A percentile compares a stretch with the other conserved stretches of the same genome.
Conservation (phyloP, 2,888 invertebrate species). For the Drosophila bunnanda region DNA sequence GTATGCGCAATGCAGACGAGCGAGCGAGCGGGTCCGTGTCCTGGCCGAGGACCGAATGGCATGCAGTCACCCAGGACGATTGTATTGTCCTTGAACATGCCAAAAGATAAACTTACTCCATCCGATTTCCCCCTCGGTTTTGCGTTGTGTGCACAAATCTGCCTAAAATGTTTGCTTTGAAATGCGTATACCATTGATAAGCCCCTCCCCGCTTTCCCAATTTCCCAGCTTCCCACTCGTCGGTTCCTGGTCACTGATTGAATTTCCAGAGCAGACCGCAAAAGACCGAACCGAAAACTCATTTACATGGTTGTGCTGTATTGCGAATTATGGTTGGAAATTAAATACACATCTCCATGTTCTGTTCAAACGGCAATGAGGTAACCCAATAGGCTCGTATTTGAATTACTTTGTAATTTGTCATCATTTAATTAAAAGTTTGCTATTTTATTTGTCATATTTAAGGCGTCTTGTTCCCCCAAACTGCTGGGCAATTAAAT, state of each 20-base stretch:
- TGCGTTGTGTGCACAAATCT: conserved; percentile 62
- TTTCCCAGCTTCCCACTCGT: conserved; percentile 20
- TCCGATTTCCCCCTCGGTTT: conserved; percentile 23
- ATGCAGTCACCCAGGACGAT: conserved; percentile 37
- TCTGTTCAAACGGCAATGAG: conserved; percentile 38
- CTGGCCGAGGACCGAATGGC: conserved; percentile 7
- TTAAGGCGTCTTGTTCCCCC: conserved; percentile 3
- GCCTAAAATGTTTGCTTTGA: conserved; percentile 78
- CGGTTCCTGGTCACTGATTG: conserved; percentile 62
- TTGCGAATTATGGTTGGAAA: conserved; percentile 75
- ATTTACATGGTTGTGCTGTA: conserved; percentile 32
- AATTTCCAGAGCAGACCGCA: conserved; percentile 65
- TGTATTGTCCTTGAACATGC: conserved; percentile 68
- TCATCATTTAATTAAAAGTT: conserved; percentile 29
- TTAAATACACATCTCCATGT: conserved; percentile 66
- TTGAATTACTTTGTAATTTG: conserved; percentile 15
- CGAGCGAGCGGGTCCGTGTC: conserved; percentile 1
- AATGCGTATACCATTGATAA: conserved; percentile 76
- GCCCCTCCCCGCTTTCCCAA: conserved; percentile 33
- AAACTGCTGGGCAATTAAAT: background rate
- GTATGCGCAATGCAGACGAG: conserved; percentile 42
- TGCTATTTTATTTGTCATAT: conserved; percentile 17
- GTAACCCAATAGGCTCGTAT: conserved; percentile 26
- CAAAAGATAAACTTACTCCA: conserved; percentile 69
- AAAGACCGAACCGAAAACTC: conserved; percentile 49